Evolutionary conservation across 23 tunicate species (phyloP).

Genomic region (Ciona savignyi): DNA sequence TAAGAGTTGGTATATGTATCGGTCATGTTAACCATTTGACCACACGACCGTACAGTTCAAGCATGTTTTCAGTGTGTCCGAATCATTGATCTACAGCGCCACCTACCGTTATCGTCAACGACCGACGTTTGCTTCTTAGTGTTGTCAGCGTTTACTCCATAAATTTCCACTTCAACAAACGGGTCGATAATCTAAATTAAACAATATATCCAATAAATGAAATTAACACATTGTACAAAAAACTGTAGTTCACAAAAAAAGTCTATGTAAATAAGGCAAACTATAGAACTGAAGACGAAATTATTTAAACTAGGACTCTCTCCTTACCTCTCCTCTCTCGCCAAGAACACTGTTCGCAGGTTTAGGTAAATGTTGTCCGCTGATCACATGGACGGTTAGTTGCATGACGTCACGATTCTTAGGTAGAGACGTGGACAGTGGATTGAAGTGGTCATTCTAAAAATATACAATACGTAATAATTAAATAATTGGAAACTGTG

Average conservation of each 20-base stretch:
- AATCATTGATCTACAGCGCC: background rate
- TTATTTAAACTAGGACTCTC: no score
- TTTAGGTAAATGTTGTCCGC: slow-evolving; percentile 87
- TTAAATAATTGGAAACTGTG: no score
- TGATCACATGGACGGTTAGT: slow-evolving; percentile 48
- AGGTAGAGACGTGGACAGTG: slow-evolving; percentile 18
- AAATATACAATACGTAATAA: background rate
- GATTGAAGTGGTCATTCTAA: slow-evolving; percentile 36
- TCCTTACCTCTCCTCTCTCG: slow-evolving; percentile 75
- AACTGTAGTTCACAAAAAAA: no score
- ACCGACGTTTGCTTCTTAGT: slow-evolving; percentile 49
- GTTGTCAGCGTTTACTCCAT: slow-evolving; percentile 36
- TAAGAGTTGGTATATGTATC: no score
- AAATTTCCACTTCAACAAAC: slow-evolving; percentile 77
- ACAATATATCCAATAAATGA: no score
- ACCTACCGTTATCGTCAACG: slow-evolving; percentile 72
- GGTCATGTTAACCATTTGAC: no score
- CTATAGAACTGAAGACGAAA: background rate
- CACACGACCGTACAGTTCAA: no score
- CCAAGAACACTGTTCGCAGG: slow-evolving; percentile 81
- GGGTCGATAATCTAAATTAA: slow-evolving; percentile 79
- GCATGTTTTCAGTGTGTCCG: no score
- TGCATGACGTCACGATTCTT: slow-evolving; percentile 19
- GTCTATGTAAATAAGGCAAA: background rate
- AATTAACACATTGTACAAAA: no score